Percentiles rank a stretch among this genome's conserved stretches.
Conservation (phyloP, 2,888 invertebrate species). For the Diogma glabrata region DNA sequence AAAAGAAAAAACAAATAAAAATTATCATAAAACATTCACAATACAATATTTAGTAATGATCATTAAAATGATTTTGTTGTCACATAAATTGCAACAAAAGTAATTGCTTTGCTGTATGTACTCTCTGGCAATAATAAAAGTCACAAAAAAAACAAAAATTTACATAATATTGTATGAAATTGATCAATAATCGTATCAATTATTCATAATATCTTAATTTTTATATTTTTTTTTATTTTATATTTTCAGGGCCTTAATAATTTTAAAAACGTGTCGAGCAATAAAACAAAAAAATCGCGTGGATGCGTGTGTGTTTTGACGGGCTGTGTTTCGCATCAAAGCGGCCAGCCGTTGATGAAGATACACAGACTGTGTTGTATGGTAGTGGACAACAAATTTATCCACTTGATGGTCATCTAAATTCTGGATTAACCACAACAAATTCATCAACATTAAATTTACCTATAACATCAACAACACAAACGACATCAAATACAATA, state of each 20-base stretch:
- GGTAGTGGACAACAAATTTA: neutral
- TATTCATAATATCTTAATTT: neutral
- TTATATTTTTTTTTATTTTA: neutral
- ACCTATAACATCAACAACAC: constrained; percentile 12
- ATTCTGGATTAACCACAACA: constrained; percentile 3
- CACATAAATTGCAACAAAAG: too few species aligned
- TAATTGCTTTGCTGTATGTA: too few species aligned
- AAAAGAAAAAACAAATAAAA: too few species aligned
- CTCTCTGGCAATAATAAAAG: too few species aligned
- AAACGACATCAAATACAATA: neutral
- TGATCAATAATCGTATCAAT: too few species aligned
- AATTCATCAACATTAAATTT: constrained; percentile 21
- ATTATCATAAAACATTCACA: too few species aligned
- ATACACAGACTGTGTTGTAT: constrained; percentile 36
- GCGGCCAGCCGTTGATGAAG: constrained; percentile 70
- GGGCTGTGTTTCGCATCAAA: constrained; percentile 82
- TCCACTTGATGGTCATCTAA: constrained; percentile 8
- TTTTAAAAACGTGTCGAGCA: neutral
- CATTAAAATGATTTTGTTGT: too few species aligned
- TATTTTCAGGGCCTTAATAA: constrained; percentile 4
- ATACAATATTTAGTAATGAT: too few species aligned
- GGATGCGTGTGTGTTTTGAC: constrained; percentile 87
- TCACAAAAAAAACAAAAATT: neutral
- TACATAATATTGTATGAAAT: too few species aligned
- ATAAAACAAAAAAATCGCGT: constrained; percentile 43